These are phyloP conservation scores for Melanophora roralis DNA, from an alignment of 2,888 invertebrate species.

Conservation along the genomic window DNA sequence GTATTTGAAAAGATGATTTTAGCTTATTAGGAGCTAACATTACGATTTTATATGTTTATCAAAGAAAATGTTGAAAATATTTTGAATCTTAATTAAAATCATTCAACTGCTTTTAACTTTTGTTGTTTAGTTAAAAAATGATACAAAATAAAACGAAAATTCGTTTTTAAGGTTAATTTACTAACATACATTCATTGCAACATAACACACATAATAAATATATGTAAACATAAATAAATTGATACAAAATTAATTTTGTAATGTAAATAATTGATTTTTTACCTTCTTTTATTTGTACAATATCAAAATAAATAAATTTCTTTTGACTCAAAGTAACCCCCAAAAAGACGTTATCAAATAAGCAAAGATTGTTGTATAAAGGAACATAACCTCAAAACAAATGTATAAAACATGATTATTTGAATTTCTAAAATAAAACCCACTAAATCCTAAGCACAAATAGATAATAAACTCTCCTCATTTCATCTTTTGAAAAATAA, in stretches of 20 bases:
- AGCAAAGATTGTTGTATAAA: neutral
- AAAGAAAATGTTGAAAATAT: no score
- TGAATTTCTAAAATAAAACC: constrained; percentile 26
- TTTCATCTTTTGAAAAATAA: neutral
- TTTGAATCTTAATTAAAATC: no score
- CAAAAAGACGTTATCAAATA: neutral
- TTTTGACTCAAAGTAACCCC: constrained; percentile 29
- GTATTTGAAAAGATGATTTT: no score
- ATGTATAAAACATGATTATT: constrained; percentile 2
- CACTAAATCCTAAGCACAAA: constrained; percentile 56
- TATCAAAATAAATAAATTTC: constrained; percentile 14
- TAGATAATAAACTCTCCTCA: constrained; percentile 58
- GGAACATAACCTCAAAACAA: constrained; percentile 43
- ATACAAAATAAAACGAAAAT: no score
- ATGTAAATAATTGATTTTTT: constrained; percentile 49
- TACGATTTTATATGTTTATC: no score
- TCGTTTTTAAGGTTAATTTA: neutral
- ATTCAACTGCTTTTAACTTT: no score
- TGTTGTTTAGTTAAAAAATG: no score
- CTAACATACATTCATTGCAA: neutral
- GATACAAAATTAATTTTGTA: constrained; percentile 48
- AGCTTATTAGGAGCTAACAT: no score
- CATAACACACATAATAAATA: no score
- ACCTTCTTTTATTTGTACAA: constrained; percentile 35
- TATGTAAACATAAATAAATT: constrained; percentile 27